These are phyloP conservation scores for Linnaemya vulpina DNA, from an alignment of 2,888 invertebrate genomes.

Conservation along the genomic window DNA sequence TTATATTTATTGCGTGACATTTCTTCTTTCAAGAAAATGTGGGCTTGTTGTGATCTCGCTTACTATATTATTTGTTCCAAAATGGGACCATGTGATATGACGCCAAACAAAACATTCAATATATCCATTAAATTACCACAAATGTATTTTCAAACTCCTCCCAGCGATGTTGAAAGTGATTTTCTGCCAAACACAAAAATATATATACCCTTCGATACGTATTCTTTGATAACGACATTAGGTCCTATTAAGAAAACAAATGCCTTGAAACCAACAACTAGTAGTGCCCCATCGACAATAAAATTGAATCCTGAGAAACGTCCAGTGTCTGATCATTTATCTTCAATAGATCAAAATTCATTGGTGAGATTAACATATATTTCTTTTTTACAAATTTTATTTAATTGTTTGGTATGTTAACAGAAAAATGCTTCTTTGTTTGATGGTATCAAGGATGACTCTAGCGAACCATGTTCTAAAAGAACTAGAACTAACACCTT, in stretches of 20 bases:
- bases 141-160: slow-evolving; percentile 90
- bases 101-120: slow-evolving; percentile 90
- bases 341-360: slow-evolving; percentile 75
- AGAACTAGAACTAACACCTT: slow-evolving; percentile 76
- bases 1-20: not conserved
- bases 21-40: slow-evolving; percentile 89
- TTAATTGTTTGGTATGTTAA: not conserved
- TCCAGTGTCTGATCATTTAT: slow-evolving; percentile 70
- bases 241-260: slow-evolving; percentile 72
- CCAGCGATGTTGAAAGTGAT: slow-evolving; percentile 86
- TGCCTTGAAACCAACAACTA: slow-evolving; percentile 67
- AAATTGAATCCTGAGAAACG: slow-evolving; percentile 72
- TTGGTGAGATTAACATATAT: slow-evolving; percentile 52
- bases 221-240: slow-evolving; percentile 74
- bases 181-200: slow-evolving; percentile 88
- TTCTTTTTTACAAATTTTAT: not conserved
- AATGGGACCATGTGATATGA: slow-evolving; percentile 90
- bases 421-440: slow-evolving; percentile 70
- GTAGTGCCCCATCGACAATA: slow-evolving; percentile 59
- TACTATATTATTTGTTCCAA: slow-evolving; percentile 95
- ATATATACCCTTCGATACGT: slow-evolving; percentile 90
- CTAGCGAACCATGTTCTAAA: slow-evolving; percentile 78
- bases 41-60: slow-evolving; percentile 97
- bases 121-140: slow-evolving; percentile 93
- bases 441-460: slow-evolving; percentile 74